Base-by-base conservation (phyloP, 2,888 invertebrate genomes). In the Hirtodrosophila cameraria region DNA sequence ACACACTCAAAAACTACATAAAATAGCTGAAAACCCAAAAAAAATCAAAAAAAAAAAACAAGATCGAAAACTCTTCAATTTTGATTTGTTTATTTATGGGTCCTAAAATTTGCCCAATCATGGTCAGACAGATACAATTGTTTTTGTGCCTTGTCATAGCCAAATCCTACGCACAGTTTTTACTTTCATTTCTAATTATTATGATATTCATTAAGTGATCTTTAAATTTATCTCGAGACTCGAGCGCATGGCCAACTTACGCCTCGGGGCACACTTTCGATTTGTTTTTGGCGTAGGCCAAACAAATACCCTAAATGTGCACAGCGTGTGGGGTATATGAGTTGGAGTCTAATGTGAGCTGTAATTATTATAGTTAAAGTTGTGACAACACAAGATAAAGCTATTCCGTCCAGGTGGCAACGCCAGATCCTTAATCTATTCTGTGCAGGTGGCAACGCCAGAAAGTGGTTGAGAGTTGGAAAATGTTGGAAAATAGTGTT, bases 131-230 rank as follows among this genome's bases (percentile, higher is more conserved):
- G n/a, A n/a, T n/a, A 58, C 23, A 52, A 31, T 28, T 7, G n/a
- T 36, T 78, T n/a, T 73, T 76, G 2, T 83, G 86, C 61, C 62
- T 36, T 41, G 81, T 80, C 79, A 80, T 61, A 63, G 41, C 7
- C 25, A 58, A 69, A 59, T 58, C 70, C 70, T 70, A 66, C 83
- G 61, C 75, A 72, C 38, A 52, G 45, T 36, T 70, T 85, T 85
- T 87, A 83, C 83, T 83, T 83, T 83, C 83, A 86, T 87, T 83
- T 83, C 76, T 68, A 76, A 83, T 76, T 85, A 86, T 83, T 70
- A 65, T 70, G 80, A 75, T 76, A 72, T 80, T 76, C 63, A 60
- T 77, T 68, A 74, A 75, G 68, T 73, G 86, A 87, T 83, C 75
- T 73, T 61, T 63, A 69, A 50, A 50, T 66, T 73, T 83, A 87